These are phyloP conservation scores for silkworm (Bombyx mori) DNA, from an alignment of 1,140 invertebrate genomes.

Conservation along the genomic window ASM3026992v2 NC_085111.1:14402001-14402500, in stretches of 20 bases:
- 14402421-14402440: slow-evolving; percentile 7
- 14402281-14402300: slow-evolving; percentile 7
- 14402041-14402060: slow-evolving; percentile 20
- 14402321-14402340: slow-evolving; percentile 4
- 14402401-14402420: not conserved
- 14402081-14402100: slow-evolving; percentile 8
- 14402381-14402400: slow-evolving; percentile 18
- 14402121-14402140: slow-evolving; percentile 9
- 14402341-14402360: slow-evolving; percentile 12
- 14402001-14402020: slow-evolving; percentile 11
- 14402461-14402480: slow-evolving; percentile 1
- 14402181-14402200: not conserved
- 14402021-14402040: slow-evolving; percentile 14
- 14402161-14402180: not conserved
- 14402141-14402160: slow-evolving; percentile 3
- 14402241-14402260: not conserved
- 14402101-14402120: not conserved
- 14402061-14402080: slow-evolving; percentile 16
- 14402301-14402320: not conserved
- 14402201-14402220: slow-evolving; percentile 6
- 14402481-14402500: not conserved
- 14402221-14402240: slow-evolving; percentile 9
- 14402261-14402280: slow-evolving; percentile 6
- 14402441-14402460: slow-evolving; percentile 4
- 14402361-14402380: slow-evolving; percentile 18